phyloP scores from a whole-genome alignment of 2,797 vertebrate genomes.

The Sarcophilus harrisii region DNA sequence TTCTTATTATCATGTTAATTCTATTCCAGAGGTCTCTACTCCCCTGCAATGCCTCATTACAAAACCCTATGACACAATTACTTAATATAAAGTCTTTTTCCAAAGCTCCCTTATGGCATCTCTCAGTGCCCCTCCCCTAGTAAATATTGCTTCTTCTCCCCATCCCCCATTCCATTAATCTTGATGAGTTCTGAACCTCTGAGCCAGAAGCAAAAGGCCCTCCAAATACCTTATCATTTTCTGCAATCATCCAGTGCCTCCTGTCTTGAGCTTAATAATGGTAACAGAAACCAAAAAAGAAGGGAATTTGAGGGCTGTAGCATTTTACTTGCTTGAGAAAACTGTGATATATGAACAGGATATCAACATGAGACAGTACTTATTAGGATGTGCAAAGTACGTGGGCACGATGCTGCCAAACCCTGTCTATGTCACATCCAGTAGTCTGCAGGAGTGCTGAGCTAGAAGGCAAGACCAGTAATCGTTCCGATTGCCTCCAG shows the following conservation, averaged over 20 bases:
- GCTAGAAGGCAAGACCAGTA: accelerated
- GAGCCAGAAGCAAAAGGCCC: conserved; percentile 15
- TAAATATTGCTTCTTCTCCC: too few relatives aligned
- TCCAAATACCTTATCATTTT: conserved; percentile 4
- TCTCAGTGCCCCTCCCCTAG: background rate
- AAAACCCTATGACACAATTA: background rate
- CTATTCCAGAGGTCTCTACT: background rate
- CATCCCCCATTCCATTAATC: background rate
- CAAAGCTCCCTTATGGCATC: background rate
- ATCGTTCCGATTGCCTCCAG: accelerated
- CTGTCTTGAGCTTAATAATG: conserved; percentile 19
- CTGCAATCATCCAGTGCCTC: conserved; percentile 1
- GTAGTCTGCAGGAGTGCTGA: background rate
- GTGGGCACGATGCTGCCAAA: accelerated
- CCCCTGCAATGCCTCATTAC: background rate
- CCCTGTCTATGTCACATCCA: too few relatives aligned
- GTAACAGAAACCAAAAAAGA: background rate
- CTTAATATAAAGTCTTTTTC: conserved; percentile 6
- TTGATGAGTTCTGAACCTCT: conserved; percentile 15
- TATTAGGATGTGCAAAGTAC: accelerated
- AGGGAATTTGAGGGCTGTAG: background rate
- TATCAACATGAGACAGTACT: background rate
- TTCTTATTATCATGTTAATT: background rate
- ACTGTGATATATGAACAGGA: background rate
- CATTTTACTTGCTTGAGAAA: background rate